Evolutionary conservation across 2,797 vertebrate genomes (phyloP), one percentile per base, ranked within the genome.

Genomic region (Helicolenus hilgendorfi): DNA sequence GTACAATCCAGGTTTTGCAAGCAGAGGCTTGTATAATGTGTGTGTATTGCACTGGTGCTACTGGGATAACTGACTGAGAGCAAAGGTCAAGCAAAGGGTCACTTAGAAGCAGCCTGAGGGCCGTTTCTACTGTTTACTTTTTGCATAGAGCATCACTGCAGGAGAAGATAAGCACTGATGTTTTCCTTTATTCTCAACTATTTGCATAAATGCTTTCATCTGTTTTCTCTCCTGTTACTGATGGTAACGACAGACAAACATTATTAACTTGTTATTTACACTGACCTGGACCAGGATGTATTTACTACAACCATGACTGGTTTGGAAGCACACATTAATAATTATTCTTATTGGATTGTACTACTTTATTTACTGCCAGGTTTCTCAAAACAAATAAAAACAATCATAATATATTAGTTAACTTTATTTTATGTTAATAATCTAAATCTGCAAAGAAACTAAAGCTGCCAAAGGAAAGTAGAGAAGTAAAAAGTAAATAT

Each of bases 181-280:
- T 53, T 35, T 67, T 63, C 26, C 15, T 11, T 56, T 2, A 24
- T 15, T 79, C 56, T 14, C 3, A 55, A 22, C 11, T 11, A 79
- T 84, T 88, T 84, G 80, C 80, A 91, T 88, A 78, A 68, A 60
- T 2, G 11, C 18, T 56, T 35, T 63, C 11, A 38, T 68, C 7
- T 3, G 7, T 35, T 72, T 72, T 76, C 20, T 67, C 35, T 27
- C 4, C 45, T 55, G 35, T 72, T 45, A 59, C 24, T 22, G 11
- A 53, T 3, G 1, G 4, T 2, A 11, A 64, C n/a, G 4, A 68
- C 3, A 15, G 13, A 13, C 2, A 20, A 60, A 76, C 4, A 14
- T 45, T 9, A 33, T 45, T 58, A n/a, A 22, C 11, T n/a, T 15
- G 20, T 38, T 59, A 14, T 60, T 72, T 35, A 53, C n/a, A 20